Evolutionary conservation across 1,140 invertebrate genomes (phyloP).

Genomic region (Ceratitis capitata): DNA sequence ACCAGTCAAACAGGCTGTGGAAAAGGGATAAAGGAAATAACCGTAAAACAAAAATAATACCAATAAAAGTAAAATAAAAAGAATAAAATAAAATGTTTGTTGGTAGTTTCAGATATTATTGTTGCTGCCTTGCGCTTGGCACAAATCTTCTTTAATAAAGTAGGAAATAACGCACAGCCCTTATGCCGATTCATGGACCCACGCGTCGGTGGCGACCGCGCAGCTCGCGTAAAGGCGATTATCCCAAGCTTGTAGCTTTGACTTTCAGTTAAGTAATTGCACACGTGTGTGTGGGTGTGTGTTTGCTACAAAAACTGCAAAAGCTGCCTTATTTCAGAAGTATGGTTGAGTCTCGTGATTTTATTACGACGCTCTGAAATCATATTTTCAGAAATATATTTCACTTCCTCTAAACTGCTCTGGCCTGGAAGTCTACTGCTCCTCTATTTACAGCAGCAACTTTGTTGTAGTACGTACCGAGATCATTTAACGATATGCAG

Average conservation of each 20-base stretch:
- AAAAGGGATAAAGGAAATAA: not conserved
- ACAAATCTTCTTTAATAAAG: conserved; percentile 11
- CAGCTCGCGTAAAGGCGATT: not conserved
- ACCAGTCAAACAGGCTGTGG: not conserved
- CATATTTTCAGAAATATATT: too few species aligned
- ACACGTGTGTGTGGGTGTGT: too few species aligned
- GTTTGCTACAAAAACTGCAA: too few species aligned
- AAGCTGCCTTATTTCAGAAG: too few species aligned
- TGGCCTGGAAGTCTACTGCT: too few species aligned
- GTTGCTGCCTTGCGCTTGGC: not conserved
- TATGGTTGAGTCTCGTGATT: too few species aligned
- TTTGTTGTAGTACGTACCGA: too few species aligned
- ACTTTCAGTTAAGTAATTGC: not conserved
- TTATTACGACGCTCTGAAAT: too few species aligned
- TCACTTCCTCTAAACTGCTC: too few species aligned
- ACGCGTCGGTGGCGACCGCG: too few species aligned
- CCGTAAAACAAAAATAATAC: not conserved
- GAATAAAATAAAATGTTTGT: not conserved
- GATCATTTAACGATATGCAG: too few species aligned
- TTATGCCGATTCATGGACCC: not conserved
- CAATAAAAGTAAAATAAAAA: not conserved
- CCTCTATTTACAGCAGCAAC: too few species aligned
- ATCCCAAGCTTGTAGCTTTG: not conserved
- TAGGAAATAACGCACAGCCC: conserved; percentile 1
- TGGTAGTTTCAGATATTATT: not conserved